Conservation (phyloP, 2,888 invertebrate genomes). For the Brachypalpus laphriformis region DNA sequence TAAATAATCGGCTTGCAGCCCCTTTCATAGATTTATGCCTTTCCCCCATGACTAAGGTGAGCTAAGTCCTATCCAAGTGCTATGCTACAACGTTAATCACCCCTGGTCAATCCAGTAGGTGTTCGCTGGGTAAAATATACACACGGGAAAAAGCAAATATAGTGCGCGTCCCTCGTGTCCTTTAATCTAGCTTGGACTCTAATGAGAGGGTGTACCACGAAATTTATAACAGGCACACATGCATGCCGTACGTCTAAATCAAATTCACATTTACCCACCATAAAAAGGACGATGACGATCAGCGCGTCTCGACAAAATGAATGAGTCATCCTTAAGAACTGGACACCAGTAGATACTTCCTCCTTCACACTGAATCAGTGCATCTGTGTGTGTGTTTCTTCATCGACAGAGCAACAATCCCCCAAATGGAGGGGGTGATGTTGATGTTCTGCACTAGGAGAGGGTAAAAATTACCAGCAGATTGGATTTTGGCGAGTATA, state of each 20-base stretch:
- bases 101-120: neutral
- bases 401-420: neutral
- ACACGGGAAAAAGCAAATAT: neutral
- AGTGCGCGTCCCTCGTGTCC: neutral
- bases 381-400: neutral
- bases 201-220: constrained; percentile 40
- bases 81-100: no score
- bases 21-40: constrained; percentile 23
- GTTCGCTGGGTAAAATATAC: neutral
- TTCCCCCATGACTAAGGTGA: neutral
- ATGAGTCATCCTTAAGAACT: constrained; percentile 41
- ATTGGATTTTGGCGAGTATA: constrained; percentile 56
- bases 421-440: neutral
- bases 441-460: neutral
- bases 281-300: constrained; percentile 29
- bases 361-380: neutral
- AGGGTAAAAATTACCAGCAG: constrained; percentile 17
- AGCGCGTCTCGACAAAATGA: constrained; percentile 36
- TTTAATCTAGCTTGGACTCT: constrained; percentile 32
- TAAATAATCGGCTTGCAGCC: constrained; percentile 1
- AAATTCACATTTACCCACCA: constrained; percentile 18
- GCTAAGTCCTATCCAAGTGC: neutral
- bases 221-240: constrained; percentile 8
- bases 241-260: constrained; percentile 17
- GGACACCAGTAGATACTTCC: neutral